These are phyloP conservation scores for Yoshiicerus persimilis DNA, from an alignment of 1,140 invertebrate genomes.

Conservation along the genomic window DNA sequence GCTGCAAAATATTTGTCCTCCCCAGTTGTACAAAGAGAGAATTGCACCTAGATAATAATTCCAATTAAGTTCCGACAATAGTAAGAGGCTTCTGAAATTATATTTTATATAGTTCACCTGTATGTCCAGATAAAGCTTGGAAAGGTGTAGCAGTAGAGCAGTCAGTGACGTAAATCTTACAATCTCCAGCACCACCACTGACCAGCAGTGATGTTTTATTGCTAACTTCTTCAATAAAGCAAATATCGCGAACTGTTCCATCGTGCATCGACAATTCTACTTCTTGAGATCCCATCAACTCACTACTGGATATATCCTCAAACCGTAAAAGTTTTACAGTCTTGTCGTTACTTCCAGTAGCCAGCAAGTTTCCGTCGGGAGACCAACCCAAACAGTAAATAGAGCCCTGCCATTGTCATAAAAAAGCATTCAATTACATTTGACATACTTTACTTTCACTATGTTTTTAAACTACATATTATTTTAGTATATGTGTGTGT, in stretches of 20 bases:
- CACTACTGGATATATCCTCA: slow-evolving; percentile 60
- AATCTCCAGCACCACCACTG: slow-evolving; percentile 94
- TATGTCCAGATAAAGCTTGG: slow-evolving; percentile 88
- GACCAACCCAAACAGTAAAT: slow-evolving; percentile 98
- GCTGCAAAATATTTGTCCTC: slow-evolving; percentile 94
- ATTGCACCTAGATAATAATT: slow-evolving; percentile 71
- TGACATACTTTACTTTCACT: neutral
- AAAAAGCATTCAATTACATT: neutral
- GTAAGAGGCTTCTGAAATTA: neutral
- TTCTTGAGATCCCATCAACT: slow-evolving; percentile 58
- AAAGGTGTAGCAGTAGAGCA: slow-evolving; percentile 91
- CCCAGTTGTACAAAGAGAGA: slow-evolving; percentile 93
- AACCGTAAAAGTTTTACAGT: slow-evolving; percentile 95
- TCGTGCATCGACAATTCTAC: slow-evolving; percentile 96
- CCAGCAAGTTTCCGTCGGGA: slow-evolving; percentile 88
- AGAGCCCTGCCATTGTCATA: slow-evolving; percentile 65
- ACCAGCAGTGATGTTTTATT: slow-evolving; percentile 90
- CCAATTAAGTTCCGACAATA: neutral
- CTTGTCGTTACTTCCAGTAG: slow-evolving; percentile 98
- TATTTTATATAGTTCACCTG: slow-evolving; percentile 57
- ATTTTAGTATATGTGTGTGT: no score
- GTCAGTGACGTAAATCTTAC: slow-evolving; percentile 97
- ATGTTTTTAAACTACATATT: neutral
- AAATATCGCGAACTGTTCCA: slow-evolving; percentile 93
- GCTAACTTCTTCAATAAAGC: slow-evolving; percentile 92